Evolutionary conservation across 2,113 vertebrate genomes (phyloP), one percentile per base, ranked within the genome.

Genomic region (Zosterops pallidus): DNA sequence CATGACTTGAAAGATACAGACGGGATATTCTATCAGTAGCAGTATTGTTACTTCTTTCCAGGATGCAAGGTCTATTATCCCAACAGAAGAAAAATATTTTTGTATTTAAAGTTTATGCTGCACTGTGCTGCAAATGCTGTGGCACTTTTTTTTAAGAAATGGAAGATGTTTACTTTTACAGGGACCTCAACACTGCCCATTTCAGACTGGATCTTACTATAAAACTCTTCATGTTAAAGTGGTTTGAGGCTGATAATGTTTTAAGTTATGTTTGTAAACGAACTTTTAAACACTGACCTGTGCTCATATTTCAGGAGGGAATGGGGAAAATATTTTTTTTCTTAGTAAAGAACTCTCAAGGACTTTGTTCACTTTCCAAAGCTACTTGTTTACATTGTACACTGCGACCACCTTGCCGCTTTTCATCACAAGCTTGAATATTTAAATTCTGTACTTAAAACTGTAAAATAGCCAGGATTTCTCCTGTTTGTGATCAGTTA

Each of bases 321-420:
- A 97, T 97, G 94, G 96, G 98, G 98, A 97, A 82, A 95, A 92
- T 92, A 19, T 65, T 92, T 96, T 93, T 97, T 95, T 91, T 97
- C 97, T 97, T 96, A 97, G 97, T 97, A 97, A 98, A 97, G 97
- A 97, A 98, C 92, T 98, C 97, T 98, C 98, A 98, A 98, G 98
- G 98, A 98, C 98, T 98, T 98, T 97, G 96, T 98, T 99, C 98
- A 98, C 98, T 98, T 98, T 99, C 99, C 99, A 98, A 99, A 99
- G 98, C 99, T 99, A 99, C 98, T 99, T 99, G 99, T 99, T 99
- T 99, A 98, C 98, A 99, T 98, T 98, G 97, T 98, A 98, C 98
- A 98, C 98, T 98, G 98, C 98, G 97, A 98, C 98, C 98, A 98
- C 98, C 98, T 98, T 98, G 98, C 98, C 97, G 96, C 98, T 98